These are phyloP conservation scores for Silurus aristotelis DNA, from an alignment of 2,797 vertebrate genomes.

Conservation along the genomic window DNA sequence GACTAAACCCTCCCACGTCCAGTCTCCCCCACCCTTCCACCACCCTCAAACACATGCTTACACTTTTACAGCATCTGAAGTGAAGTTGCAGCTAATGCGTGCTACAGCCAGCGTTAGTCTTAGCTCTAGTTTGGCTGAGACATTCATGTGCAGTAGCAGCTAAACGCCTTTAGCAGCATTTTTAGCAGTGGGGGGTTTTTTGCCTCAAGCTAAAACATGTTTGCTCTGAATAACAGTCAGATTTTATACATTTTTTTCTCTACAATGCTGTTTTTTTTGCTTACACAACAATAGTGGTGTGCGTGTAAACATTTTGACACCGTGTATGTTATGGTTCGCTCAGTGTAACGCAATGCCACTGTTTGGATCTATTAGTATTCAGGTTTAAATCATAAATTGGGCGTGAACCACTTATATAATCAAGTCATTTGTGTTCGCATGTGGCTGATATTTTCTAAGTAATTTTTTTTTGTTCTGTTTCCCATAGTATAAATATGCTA, in stretches of 20 bases:
- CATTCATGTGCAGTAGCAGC: slow-evolving; percentile 46
- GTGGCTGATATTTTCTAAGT: too few relatives aligned
- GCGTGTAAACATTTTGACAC: not conserved
- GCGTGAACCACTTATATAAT: not conserved
- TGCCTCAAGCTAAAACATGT: slow-evolving; percentile 34
- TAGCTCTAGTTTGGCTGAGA: slow-evolving; percentile 9
- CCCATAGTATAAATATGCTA: too few relatives aligned
- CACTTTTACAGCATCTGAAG: slow-evolving; percentile 19
- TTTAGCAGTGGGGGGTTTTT: too few relatives aligned
- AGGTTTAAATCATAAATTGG: not conserved
- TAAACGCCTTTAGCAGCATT: slow-evolving; percentile 2
- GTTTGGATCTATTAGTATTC: not conserved
- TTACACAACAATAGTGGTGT: not conserved
- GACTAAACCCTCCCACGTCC: slow-evolving; percentile 27
- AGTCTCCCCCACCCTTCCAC: not conserved
- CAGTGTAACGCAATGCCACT: not conserved
- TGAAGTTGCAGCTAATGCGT: not conserved
- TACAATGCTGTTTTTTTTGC: too few relatives aligned
- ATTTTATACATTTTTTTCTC: not conserved
- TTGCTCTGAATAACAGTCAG: not conserved
- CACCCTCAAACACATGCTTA: not conserved
- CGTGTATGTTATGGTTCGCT: not conserved
- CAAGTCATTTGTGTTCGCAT: too few relatives aligned
- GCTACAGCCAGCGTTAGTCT: not conserved
- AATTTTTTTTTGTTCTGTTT: too few relatives aligned